Percentiles rank a stretch among this genome's conserved stretches.
These are phyloP conservation scores for Ispidina picta DNA, from an alignment of 2,797 vertebrate genomes.

Conservation along the genomic window DNA sequence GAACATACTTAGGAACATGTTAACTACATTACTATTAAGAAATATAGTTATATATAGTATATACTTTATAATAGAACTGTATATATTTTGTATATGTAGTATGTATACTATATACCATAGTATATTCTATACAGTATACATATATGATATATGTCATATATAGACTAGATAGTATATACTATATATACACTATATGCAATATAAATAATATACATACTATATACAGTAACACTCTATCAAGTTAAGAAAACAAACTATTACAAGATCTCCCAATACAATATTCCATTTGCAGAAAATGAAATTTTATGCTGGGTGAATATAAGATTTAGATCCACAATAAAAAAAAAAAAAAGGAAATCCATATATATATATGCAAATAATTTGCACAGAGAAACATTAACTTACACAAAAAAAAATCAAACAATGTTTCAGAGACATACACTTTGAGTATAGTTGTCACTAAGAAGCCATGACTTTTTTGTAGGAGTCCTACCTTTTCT, in stretches of 20 bases:
- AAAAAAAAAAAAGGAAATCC: neutral
- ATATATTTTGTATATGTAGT: too few relatives aligned
- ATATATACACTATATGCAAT: too few relatives aligned
- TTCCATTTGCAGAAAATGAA: neutral
- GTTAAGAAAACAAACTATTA: neutral
- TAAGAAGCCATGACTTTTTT: neutral
- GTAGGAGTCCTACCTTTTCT: conserved; percentile 84
- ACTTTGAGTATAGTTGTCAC: neutral
- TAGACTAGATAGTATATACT: neutral
- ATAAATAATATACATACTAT: neutral
- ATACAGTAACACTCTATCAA: neutral
- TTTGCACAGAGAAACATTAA: neutral
- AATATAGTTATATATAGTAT: neutral
- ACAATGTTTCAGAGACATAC: neutral
- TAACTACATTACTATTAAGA: neutral
- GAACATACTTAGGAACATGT: neutral
- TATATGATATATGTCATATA: too few relatives aligned
- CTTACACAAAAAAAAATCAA: neutral
- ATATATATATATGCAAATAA: neutral
- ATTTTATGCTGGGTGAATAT: neutral
- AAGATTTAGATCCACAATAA: neutral
- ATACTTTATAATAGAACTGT: neutral
- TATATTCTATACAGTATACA: neutral
- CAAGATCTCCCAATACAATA: neutral
- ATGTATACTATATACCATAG: neutral